Evolutionary conservation across 1,140 invertebrate species (phyloP).

Genomic region (Palaemon carinicauda): DNA sequence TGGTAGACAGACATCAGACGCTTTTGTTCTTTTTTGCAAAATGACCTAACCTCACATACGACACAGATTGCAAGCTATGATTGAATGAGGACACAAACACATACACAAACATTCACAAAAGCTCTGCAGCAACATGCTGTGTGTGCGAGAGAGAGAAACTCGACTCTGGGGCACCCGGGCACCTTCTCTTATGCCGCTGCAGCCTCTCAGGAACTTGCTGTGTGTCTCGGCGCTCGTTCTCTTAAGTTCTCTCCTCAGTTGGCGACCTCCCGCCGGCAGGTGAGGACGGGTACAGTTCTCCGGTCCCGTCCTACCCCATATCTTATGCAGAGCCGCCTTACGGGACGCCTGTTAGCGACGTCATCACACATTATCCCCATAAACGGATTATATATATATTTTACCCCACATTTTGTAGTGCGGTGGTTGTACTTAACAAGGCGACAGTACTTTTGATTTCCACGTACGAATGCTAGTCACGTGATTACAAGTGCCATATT

Average conservation of each 20-base stretch:
- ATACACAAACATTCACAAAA: not conserved
- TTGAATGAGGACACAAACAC: not conserved
- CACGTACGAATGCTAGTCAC: not conserved
- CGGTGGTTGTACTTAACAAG: too few relatives aligned
- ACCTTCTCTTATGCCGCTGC: not conserved
- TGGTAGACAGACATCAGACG: too few relatives aligned
- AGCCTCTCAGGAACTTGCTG: not conserved
- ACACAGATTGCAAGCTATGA: too few relatives aligned
- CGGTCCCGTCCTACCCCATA: conserved; percentile 20
- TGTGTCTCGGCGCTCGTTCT: too few relatives aligned
- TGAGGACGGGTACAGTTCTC: conserved; percentile 23
- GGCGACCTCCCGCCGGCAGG: conserved; percentile 40
- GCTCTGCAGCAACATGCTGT: too few relatives aligned
- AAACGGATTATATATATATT: not conserved
- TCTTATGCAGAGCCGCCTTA: not conserved
- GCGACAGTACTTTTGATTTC: too few relatives aligned
- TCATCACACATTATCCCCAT: not conserved
- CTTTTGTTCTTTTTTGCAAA: too few relatives aligned
- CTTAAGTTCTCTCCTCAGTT: conserved; percentile 24
- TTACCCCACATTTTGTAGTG: not conserved
- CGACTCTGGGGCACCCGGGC: not conserved
- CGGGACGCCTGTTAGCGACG: not conserved
- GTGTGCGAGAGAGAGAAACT: conserved; percentile 18
- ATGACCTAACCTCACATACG: too few relatives aligned
- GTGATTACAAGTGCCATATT: not conserved